Evolutionary conservation across 2,113 vertebrate species (phyloP).

Genomic region (Anser brachyrhynchus): DNA sequence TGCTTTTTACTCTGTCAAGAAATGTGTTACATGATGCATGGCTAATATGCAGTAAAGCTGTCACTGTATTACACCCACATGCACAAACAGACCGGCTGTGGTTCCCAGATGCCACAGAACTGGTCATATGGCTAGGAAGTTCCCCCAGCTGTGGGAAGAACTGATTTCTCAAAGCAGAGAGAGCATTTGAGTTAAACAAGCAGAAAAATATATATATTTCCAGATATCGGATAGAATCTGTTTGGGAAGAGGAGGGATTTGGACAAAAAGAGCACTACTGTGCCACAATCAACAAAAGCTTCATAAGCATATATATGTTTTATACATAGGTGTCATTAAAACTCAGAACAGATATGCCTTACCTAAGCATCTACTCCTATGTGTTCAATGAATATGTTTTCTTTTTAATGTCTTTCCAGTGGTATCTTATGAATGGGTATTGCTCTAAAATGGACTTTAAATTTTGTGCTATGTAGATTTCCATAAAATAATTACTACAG

Average conservation of each 20-base stretch:
- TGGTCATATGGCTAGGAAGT: not conserved
- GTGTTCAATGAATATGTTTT: not conserved
- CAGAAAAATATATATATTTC: not conserved
- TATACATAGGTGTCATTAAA: not conserved
- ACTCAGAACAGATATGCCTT: not conserved
- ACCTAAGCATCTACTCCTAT: not conserved
- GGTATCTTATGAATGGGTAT: fast-evolving
- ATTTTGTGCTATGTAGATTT: not conserved
- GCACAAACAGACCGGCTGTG: slow-evolving; percentile 42
- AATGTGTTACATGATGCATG: slow-evolving; percentile 43
- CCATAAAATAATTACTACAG: not conserved
- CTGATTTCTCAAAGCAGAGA: not conserved
- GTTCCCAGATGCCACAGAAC: slow-evolving; percentile 50
- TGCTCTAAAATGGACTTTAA: not conserved
- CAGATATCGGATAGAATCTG: not conserved
- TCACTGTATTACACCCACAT: slow-evolving; percentile 41
- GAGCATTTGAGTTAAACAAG: not conserved
- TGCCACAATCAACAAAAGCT: not conserved
- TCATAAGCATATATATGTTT: not conserved
- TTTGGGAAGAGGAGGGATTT: not conserved
- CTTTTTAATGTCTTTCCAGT: not conserved
- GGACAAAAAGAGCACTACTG: not conserved
- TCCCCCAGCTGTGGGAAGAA: not conserved
- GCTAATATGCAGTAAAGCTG: slow-evolving; percentile 50
- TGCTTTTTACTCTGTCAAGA: slow-evolving; percentile 24